A percentile compares a stretch with the other conserved stretches of the same genome.
Conservation (phyloP, 2,797 vertebrate genomes). For the Onychomys arenicola region DNA sequence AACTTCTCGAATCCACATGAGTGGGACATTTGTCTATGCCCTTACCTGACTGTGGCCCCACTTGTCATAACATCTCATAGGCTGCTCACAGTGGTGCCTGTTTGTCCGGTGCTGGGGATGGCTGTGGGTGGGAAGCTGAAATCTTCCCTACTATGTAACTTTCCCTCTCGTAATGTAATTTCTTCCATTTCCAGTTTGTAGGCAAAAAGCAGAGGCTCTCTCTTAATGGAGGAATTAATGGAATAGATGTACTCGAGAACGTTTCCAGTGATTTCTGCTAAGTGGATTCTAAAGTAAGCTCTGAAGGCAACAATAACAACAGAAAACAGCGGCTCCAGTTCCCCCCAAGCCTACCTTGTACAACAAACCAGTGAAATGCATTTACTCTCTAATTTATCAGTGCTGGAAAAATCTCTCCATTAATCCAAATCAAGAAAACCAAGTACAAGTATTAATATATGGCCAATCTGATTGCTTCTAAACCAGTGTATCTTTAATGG, state of each 20-base stretch:
- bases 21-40: neutral
- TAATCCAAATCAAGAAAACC: slow-evolving; percentile 34
- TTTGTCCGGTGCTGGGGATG: slow-evolving; percentile 1
- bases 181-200: slow-evolving; percentile 59
- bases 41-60: neutral
- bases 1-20: neutral
- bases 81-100: neutral
- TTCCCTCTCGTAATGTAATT: slow-evolving; percentile 27
- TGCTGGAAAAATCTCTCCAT: slow-evolving; percentile 18
- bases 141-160: neutral
- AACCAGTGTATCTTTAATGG: neutral
- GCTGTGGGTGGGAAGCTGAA: neutral
- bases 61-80: neutral
- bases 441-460: slow-evolving; percentile 29
- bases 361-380: slow-evolving; percentile 30
- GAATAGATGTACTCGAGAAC: slow-evolving; percentile 40
- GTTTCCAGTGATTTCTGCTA: slow-evolving; percentile 61
- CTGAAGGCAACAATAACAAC: neutral
- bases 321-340: neutral
- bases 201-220: slow-evolving; percentile 23
- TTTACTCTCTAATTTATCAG: slow-evolving; percentile 25
- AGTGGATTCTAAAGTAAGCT: slow-evolving; percentile 63
- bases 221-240: slow-evolving; percentile 52
- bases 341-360: slow-evolving; percentile 2
- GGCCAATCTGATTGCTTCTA: neutral